phyloP scores from a whole-genome alignment of 2,113 vertebrate genomes.

The Orthonyx spaldingii region DNA sequence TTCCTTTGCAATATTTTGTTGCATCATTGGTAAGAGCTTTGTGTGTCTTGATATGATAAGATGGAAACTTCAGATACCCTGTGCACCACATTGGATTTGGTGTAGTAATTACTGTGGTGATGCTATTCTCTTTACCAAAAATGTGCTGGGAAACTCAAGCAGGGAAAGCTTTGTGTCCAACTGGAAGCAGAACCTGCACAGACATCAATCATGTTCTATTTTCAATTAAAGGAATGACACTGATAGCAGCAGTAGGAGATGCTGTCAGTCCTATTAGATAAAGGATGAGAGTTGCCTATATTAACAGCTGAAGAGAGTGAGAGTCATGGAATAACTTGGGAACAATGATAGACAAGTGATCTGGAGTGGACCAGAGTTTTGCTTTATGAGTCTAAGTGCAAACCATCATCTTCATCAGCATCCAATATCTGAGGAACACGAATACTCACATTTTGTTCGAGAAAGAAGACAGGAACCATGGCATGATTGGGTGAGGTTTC shows the following conservation, averaged over 20 bases:
- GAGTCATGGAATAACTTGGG: conserved; percentile 37
- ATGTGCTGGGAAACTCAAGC: conserved; percentile 6
- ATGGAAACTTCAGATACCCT: background rate
- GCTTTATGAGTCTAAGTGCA: background rate
- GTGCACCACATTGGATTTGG: background rate
- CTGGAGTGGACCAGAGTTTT: conserved; percentile 43
- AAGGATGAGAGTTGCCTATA: conserved; percentile 12
- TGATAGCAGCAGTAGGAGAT: conserved; percentile 17
- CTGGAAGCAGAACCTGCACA: background rate
- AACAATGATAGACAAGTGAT: conserved; percentile 51
- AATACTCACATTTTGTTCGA: background rate
- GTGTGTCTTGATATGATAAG: background rate
- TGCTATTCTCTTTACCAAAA: conserved; percentile 29
- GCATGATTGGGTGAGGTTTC: background rate
- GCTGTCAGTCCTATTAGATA: conserved; percentile 33
- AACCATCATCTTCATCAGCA: background rate
- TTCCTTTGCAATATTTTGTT: background rate
- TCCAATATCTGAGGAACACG: background rate
- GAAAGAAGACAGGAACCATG: background rate
- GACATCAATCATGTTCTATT: conserved; percentile 60
- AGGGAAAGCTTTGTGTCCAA: conserved; percentile 13
- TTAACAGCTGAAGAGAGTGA: conserved; percentile 41
- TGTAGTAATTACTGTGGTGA: background rate
- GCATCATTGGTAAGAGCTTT: background rate
- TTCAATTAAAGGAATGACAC: conserved; percentile 62